Base-by-base conservation (phyloP, 2,113 vertebrate species). In the Oxyura jamaicensis region DNA sequence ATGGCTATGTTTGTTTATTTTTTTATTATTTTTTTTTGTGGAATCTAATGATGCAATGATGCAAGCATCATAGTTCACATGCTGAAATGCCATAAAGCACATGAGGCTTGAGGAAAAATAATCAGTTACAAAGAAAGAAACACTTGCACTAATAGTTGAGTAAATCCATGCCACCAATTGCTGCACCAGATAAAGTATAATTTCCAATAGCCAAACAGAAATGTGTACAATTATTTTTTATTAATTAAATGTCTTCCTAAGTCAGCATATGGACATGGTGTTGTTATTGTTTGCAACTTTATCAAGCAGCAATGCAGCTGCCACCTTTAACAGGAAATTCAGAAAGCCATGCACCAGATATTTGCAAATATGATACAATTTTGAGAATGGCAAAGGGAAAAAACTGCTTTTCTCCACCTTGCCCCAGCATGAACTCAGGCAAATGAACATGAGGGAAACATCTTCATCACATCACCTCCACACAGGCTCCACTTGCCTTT, bases 361-460 rank as follows among this genome's bases (percentile, higher is more conserved):
- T 0, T 41, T 53, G 46, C 19, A 71, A 48, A 79, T 72, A 11
- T 6, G 10, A 50, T n/a, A 3, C 18, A 52, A 5, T n/a, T 88
- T 36, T 31, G 35, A 75, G 60, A 75, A 62, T 3, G 21, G 13
- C 0, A 11, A 67, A 44, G 11, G 35, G 13, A 9, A 53, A 72
- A 65, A 86, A 11, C 10, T 44, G 16, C 28, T 52, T 7, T 72
- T 41, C 35, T 48, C 13, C 25, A n/a, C 10, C 36, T 44, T 21
- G 10, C 21, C 46, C 7, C 18, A 78, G 13, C 13, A 58, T 11
- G 19, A 75, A 52, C 22, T 42, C 42, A 23, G 22, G 48, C 25
- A 56, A 79, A 68, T 0, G 7, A 39, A 18, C 39, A 56, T 0
- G 0, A 19, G 42, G 39, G 18, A 85, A 55, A 50, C 4, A 50